Conservation (phyloP, 2,113 vertebrate species). For the Tachuris rubrigastra region DNA sequence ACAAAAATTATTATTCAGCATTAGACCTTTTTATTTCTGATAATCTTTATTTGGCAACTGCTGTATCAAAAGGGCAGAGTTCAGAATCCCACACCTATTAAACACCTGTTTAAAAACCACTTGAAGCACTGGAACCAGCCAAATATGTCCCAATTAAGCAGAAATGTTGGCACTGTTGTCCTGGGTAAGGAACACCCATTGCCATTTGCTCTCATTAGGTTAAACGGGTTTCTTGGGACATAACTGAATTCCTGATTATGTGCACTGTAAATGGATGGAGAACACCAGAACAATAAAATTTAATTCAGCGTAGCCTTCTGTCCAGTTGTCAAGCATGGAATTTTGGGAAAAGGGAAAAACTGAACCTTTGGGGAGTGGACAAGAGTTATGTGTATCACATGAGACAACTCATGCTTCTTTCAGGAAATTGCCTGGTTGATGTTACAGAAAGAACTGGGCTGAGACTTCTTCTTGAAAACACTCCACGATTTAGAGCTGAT, state of each 20-base stretch:
- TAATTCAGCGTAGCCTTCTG: slow-evolving; percentile 48
- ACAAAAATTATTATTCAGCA: slow-evolving; percentile 12
- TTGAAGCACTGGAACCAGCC: slow-evolving; percentile 49
- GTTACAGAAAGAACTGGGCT: neutral
- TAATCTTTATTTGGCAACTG: slow-evolving; percentile 52
- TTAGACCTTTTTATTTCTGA: slow-evolving; percentile 8
- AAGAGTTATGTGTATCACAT: neutral
- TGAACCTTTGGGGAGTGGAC: neutral
- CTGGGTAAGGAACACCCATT: slow-evolving; percentile 40
- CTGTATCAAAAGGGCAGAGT: slow-evolving; percentile 45
- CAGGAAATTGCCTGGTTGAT: neutral
- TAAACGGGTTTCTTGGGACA: slow-evolving; percentile 56
- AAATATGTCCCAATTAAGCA: slow-evolving; percentile 56
- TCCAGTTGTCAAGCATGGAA: neutral
- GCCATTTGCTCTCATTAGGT: slow-evolving; percentile 61
- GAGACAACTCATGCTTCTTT: neutral
- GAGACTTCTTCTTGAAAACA: neutral
- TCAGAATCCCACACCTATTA: slow-evolving; percentile 54
- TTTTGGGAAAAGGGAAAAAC: neutral
- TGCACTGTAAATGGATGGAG: slow-evolving; percentile 35
- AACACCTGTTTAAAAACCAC: slow-evolving; percentile 64
- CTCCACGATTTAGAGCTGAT: neutral
- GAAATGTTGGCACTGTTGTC: slow-evolving; percentile 29
- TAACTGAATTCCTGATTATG: slow-evolving; percentile 59
- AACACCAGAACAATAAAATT: slow-evolving; percentile 47